Conservation (phyloP, 2,797 vertebrate genomes). For the Sciurus carolinensis region DNA sequence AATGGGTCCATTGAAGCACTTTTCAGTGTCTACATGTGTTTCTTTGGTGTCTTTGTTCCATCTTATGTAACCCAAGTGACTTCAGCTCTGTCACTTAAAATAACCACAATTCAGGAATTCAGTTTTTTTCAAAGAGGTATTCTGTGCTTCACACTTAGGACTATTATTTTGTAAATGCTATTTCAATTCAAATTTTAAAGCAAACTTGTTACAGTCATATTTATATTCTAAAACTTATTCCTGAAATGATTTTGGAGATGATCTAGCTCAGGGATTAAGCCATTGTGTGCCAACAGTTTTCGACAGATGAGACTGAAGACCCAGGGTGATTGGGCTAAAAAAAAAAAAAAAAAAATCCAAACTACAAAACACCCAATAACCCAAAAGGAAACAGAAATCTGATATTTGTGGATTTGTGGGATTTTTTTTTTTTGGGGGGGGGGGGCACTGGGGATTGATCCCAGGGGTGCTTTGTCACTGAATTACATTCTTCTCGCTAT, state of each 20-base stretch:
- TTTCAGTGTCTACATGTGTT: neutral
- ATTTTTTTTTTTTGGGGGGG: too few species aligned
- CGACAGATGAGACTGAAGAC: neutral
- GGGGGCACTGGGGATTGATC: too few species aligned
- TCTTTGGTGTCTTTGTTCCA: neutral
- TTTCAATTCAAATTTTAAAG: constrained; percentile 40
- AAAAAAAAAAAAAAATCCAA: neutral
- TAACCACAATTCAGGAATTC: constrained; percentile 14
- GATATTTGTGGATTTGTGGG: neutral
- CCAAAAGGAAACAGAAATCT: neutral
- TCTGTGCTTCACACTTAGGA: neutral
- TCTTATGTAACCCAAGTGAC: neutral
- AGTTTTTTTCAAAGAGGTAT: constrained; percentile 24
- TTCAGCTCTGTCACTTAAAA: neutral
- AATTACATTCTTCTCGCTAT: too few species aligned
- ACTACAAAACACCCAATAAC: neutral
- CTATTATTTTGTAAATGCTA: constrained; percentile 27
- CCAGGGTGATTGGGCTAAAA: neutral
- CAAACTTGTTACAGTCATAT: constrained; percentile 8
- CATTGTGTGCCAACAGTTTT: neutral
- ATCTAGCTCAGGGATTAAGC: neutral
- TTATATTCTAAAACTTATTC: constrained; percentile 40
- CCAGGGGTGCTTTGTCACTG: too few species aligned
- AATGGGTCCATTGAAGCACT: neutral
- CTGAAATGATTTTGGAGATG: constrained; percentile 40